Base-by-base conservation (phyloP, 1,140 invertebrate species). In the Hydropsyche tenuis region DNA sequence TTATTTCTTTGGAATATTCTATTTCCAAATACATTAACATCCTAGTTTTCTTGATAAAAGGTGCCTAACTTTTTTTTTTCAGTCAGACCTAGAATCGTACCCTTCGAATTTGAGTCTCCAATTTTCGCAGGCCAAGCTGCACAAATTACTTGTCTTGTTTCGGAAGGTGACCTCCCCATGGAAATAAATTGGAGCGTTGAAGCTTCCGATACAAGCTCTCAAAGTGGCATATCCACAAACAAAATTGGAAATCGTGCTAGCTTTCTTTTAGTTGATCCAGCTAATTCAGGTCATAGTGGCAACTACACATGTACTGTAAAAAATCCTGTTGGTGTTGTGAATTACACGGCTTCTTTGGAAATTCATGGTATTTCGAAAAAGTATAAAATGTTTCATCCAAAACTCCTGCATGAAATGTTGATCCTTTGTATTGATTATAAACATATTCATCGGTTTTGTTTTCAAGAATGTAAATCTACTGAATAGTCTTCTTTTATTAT, bases 101-200 rank as follows among this genome's bases (percentile, higher is more conserved):
- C 90, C 74, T 92, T 92, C 83, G 86, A 87, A 80, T 92, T 93
- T 85, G 89, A 89, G 78, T 85, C 84, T 78, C 85, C 88, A 79
- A 84, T 91, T 81, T 88, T 87, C 81, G 89, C 90, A 79, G 92
- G 91, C 56, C 90, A 91, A 81, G 87, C 91, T 71, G 89, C 89
- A 76, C 90, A 91, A 80, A 86, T 93, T 76, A 88, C 90, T 76
- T 94, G 92, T 83, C 88, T 90, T 80, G 89, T 92, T 74, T 82
- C 94, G 0, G 90, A 91, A 78, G 95, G 95, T 3, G 95, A 96
- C 83, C 88, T 89, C 79, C 95, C 94, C 1, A 87, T 96, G 69
- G 90, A 92, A 76, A 89, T 96, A 69, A 88, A 89, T 20, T 96
- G 94, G 91, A 86, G 83, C 79, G 85, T 87, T 78, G 88, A 90